Evolutionary conservation across 1,140 invertebrate genomes (phyloP), one percentile per base, ranked within the genome.

Genomic region (Mactra quadrangularis): DNA sequence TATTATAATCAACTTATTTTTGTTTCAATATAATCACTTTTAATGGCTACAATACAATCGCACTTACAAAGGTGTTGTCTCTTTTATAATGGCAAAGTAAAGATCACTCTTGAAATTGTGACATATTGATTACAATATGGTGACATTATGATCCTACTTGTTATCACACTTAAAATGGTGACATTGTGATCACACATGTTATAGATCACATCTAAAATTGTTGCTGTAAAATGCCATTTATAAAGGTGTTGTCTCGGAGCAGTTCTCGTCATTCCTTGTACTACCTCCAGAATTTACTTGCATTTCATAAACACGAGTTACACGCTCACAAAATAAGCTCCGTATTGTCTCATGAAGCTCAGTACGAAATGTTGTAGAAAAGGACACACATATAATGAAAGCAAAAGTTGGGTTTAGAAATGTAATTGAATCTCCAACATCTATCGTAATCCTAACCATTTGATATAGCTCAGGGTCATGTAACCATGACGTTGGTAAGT

Each of bases 401-500:
- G 59, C 55, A 27, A 82, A 38, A 6, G 71, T 75, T 19, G 79
- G 79, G 33, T 82, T 82, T 19, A 82, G 31, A 38, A 57, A 82
- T 19, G 71, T 64, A 1, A 82, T 59, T 45, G 72, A 31, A 29
- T 66, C 57, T 6, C 79, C 57, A 25, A 82, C 57, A 17, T 45
- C 45, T 15, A 53, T 11, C 3, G 70, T 68, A 41, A 75, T 59
- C n/a, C 31, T 15, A 29, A 79, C 22, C 3, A 27, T 70, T 35
- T 53, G 38, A 52, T 74, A 82, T 50, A 82, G 31, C 35, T 83
- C 53, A 6, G 57, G n/a, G 50, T 86, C 75, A 13, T 86, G 79
- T 19, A 88, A 60, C 87, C 85, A 88, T 13, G 83, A 70, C 13
- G 71, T 79, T 13, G 89, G 90, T 60, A 87, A 77, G 52, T 89